These are phyloP conservation scores for Crocodylus rhombifer DNA, from an alignment of 2,797 vertebrate species.

Conservation along the genomic window DNA sequence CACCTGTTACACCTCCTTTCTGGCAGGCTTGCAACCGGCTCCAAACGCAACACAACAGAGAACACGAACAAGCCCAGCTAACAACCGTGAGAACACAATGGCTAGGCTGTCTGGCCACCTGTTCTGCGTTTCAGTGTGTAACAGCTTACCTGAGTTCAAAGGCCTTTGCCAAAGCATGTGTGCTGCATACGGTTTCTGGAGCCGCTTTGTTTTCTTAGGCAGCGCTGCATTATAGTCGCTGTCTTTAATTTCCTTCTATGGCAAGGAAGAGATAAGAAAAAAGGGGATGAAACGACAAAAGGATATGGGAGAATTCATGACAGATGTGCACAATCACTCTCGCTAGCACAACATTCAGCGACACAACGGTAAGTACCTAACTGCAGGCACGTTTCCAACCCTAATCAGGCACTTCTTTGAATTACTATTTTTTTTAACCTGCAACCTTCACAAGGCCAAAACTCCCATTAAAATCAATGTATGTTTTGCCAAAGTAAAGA, in stretches of 20 bases:
- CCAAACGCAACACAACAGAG: neutral
- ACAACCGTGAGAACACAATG: fast-evolving
- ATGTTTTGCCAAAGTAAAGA: neutral
- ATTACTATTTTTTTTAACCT: neutral
- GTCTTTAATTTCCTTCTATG: neutral
- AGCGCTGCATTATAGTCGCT: fast-evolving
- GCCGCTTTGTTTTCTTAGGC: neutral
- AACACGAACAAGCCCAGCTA: neutral
- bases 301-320: neutral
- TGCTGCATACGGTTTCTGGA: neutral
- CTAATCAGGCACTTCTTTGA: neutral
- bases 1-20: neutral
- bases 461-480: neutral
- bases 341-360: neutral
- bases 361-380: neutral
- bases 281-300: neutral
- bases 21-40: neutral
- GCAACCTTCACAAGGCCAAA: neutral
- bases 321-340: no score
- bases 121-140: neutral
- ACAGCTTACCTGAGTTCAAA: neutral
- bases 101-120: neutral
- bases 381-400: neutral
- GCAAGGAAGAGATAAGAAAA: neutral
- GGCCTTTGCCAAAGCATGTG: fast-evolving